Evolutionary conservation across 2,113 vertebrate genomes (phyloP), one percentile per base, ranked within the genome.

Genomic region (Rhea americana): DNA sequence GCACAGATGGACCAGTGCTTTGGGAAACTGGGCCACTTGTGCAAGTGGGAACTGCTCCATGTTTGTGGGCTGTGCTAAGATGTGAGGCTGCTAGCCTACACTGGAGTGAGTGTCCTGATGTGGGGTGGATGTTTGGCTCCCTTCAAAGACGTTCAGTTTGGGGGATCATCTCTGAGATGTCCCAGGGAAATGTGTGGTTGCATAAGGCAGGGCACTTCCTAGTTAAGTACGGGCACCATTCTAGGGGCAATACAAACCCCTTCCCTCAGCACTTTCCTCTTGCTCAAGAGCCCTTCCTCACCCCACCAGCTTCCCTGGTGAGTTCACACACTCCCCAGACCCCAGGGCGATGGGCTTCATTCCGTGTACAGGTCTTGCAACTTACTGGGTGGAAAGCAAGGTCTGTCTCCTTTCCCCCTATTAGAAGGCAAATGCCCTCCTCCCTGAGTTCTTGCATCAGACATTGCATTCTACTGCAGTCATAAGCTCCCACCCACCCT

Each of bases 391-490:
- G 55, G 30, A 58, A 25, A 58, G 55, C 28, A 58, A 32, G 41
- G 22, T 5, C 9, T 73, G 7, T 41, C 4, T 21, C 3, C 3
- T 1, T 72, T 70, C 6, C 65, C 51, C 56, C 71, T 35, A 50
- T 50, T 5, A 5, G 21, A 14, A 21, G 11, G 13, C 7, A 62
- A 56, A 10, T 0, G 2, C 45, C 45, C 11, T 41, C 18, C 55
- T 32, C 20, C 8, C 20, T 0, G 73, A 87, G 65, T 81, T 51
- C 39, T 80, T 47, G 35, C 3, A 1, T 6, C 0, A 2, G 45
- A 50, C 20, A 74, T 81, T 35, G 65, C 21, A n/a, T 66, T 68
- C 65, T 4, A 0, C 3, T n/a, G 68, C n/a, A 9, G 18, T 22
- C 24, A 39, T 0, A 6, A 91, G 61, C 16, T 37, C 22, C 28